Evolutionary conservation across 1,140 invertebrate genomes (phyloP), one percentile per base, ranked within the genome.

Genomic region (Archivesica marissinica): DNA sequence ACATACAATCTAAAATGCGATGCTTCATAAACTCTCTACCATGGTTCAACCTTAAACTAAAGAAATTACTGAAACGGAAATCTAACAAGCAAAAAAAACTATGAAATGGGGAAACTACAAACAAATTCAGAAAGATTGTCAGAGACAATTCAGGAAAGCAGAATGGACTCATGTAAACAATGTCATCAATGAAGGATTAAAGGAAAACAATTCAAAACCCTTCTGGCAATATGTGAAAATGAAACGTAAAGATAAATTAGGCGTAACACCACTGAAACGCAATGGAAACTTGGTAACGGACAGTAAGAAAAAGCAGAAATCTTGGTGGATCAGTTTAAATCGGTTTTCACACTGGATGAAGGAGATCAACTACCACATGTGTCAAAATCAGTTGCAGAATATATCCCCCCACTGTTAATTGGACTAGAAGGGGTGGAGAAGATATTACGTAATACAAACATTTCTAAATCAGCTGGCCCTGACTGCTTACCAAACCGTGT

Each of bases 321-420:
- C 25, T 33, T 82, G 41, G 25, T 82, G 0, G 25, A 82, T 15
- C 72, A 84, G 52, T 78, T 87, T 52, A 20, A 77, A 35, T 87
- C 80, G 20, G 81, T 87, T 33, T 87, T 87, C 35, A 84, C 81
- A 0, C 77, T 52, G 50, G 25, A 61, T 6, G 20, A 70, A 17
- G 6, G 17, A 7, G 9, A 1, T 9, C 13, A 56, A 2, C 15
- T 56, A 56, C 44, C 77, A 25, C 4, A 2, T 11, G 1, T 59
- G 4, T 20, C 33, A 17, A 66, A 0, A 20, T 15, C 33, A 38
- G 20, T 28, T 47, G 33, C 7, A 13, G 13, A 50, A n/a, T 15
- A 39, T 0, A 44, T 68, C 6, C 61, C 41, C 6, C 15, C n/a
- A 25, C 39, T 80, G 7, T 28, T 0, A 17, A 80, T 80, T 11